Evolutionary conservation across 2,113 vertebrate genomes (phyloP).

Genomic region (Hyaena hyaena): DNA sequence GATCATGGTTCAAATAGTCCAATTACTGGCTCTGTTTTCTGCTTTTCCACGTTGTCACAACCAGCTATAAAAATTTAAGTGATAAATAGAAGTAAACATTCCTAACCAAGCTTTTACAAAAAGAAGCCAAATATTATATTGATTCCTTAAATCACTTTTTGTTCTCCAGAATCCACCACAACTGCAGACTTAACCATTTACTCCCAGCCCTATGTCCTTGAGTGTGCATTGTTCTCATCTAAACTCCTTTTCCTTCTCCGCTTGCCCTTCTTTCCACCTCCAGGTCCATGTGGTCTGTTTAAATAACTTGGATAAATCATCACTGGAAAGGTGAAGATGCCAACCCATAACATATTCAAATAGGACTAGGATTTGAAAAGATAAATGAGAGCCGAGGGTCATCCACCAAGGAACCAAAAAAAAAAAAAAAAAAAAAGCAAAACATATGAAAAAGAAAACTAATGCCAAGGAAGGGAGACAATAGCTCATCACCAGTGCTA

Average conservation of each 20-base stretch:
- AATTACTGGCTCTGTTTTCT: constrained; percentile 37
- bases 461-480: background rate
- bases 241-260: background rate
- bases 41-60: background rate
- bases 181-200: background rate
- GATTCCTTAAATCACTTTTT: background rate
- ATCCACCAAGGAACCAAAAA: background rate
- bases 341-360: background rate
- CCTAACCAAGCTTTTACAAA: constrained; percentile 13
- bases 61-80: background rate
- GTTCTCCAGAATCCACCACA: background rate
- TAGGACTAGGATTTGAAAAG: background rate
- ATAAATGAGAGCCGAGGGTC: background rate
- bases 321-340: background rate
- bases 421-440: background rate
- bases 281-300: background rate
- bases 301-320: background rate
- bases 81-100: constrained; percentile 26
- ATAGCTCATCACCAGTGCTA: rapidly evolving
- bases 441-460: background rate
- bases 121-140: background rate
- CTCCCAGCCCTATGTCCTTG: too few species aligned
- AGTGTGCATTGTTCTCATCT: background rate
- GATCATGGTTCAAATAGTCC: constrained; percentile 9
- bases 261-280: background rate